A percentile compares a stretch with the other conserved stretches of the same genome.
Evolutionary conservation across 2,888 invertebrate genomes (phyloP).

Genomic region (Cabera pusaria): DNA sequence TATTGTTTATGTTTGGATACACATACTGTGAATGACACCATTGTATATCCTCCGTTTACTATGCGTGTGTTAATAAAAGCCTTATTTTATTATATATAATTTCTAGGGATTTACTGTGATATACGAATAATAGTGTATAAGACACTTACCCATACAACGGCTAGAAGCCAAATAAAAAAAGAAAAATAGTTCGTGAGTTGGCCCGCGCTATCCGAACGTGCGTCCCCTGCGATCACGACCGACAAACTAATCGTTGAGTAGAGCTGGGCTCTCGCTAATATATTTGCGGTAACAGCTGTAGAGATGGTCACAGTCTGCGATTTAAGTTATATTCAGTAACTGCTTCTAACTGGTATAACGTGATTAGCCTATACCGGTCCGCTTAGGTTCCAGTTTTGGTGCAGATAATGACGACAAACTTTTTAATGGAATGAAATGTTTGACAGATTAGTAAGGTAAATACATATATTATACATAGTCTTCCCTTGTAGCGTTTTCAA

Average conservation of each 20-base stretch:
- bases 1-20: constrained; percentile 30
- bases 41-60: constrained; percentile 18
- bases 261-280: constrained; percentile 57
- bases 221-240: constrained; percentile 55
- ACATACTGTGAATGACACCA: constrained; percentile 9
- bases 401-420: too few species aligned
- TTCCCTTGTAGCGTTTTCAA: too few species aligned
- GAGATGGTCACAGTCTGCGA: constrained; percentile 31
- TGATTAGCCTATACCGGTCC: constrained; percentile 4
- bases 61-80: constrained; percentile 12
- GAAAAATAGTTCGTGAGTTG: constrained; percentile 71
- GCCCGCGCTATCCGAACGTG: constrained; percentile 68
- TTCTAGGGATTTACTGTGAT: too few species aligned
- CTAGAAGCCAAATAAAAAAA: constrained; percentile 84
- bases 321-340: constrained; percentile 19
- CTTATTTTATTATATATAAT: too few species aligned
- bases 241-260: constrained; percentile 71
- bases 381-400: constrained; percentile 1
- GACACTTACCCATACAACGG: constrained; percentile 82
- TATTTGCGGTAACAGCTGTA: constrained; percentile 45
- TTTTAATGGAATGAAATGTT: too few species aligned
- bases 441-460: too few species aligned
- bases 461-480: too few species aligned
- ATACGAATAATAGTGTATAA: constrained; percentile 23
- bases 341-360: constrained; percentile 12